Conservation (phyloP, 2,888 invertebrate genomes). For the Anarsia innoxiella region DNA sequence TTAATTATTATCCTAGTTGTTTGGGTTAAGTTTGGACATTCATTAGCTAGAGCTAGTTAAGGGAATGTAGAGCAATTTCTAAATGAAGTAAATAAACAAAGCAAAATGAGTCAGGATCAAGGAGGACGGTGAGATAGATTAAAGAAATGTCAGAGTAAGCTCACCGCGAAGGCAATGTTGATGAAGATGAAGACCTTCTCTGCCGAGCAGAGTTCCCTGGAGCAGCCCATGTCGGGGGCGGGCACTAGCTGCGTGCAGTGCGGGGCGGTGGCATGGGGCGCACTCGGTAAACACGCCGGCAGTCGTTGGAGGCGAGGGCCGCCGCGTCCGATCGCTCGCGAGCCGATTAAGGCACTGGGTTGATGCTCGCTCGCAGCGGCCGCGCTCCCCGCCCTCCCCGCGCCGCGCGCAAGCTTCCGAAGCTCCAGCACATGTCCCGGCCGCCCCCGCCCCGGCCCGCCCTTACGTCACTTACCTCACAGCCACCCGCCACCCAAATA, state of each 20-base stretch:
- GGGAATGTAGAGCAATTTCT: no score
- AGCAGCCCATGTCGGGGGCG: constrained; percentile 40
- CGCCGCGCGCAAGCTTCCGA: constrained; percentile 12
- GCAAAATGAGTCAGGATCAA: no score
- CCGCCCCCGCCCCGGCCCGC: constrained; percentile 6
- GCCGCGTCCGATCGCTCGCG: constrained; percentile 23
- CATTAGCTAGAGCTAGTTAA: no score
- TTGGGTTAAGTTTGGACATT: no score
- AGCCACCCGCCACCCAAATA: not conserved
- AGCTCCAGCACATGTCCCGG: constrained; percentile 3
- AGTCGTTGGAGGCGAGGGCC: constrained; percentile 9
- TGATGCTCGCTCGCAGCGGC: constrained; percentile 14
- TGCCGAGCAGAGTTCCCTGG: constrained; percentile 49
- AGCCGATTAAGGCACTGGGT: constrained; percentile 61
- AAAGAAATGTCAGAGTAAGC: no score
- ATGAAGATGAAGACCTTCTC: constrained; percentile 67
- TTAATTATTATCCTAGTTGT: no score
- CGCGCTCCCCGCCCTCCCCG: constrained; percentile 11
- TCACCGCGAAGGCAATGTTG: constrained; percentile 66
- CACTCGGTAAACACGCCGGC: constrained; percentile 9
- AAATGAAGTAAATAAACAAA: no score
- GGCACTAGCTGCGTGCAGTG: no score
- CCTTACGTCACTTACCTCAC: not conserved
- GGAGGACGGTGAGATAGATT: no score
- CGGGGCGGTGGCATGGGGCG: constrained; percentile 1